Base-by-base conservation (phyloP, 2,797 vertebrate genomes). In the Ctenopoma kingsleyae region DNA sequence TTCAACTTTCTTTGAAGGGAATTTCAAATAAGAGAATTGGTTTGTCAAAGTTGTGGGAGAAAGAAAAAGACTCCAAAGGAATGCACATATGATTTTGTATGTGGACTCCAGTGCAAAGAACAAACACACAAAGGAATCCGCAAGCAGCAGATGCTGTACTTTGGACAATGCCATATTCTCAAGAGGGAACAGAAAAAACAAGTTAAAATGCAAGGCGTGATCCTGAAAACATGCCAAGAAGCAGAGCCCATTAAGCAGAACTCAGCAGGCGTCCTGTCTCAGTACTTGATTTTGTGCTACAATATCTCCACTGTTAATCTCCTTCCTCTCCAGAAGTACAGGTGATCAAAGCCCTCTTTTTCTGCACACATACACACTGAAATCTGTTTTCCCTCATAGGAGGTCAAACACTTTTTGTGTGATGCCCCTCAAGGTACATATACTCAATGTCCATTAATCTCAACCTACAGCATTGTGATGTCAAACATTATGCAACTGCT, bases 21-120 rank as follows among this genome's bases (percentile, higher is more conserved):
- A 90, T 89, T 83, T 82, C 70, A 81, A 85, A 90, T 81, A 82
- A 55, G 63, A 73, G 68, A 87, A 84, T 82, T 81, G 81, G 77
- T 85, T 90, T 86, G 84, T 87, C 78, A 87, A 75, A 82, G 80
- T 80, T 80, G 73, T 16, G 25, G 82, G 71, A 48, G 44, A 70
- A 52, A 85, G 36, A 83, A 20, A 76, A 48, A 41, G 59, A 79
- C 58, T 78, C 80, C 54, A 76, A 89, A 89, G 61, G 51, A 75
- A 71, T 32, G 57, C 75, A 62, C 56, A 78, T 8, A 67, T 70
- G 71, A 77, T 76, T 83, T 63, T 72, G 36, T 73, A 53, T 46
- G 57, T 80, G 59, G 69, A 76, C 61, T 85, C 59, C 17, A 46
- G 43, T 22, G 25, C 44, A 15, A 52, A 74, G 75, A 78, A 83